These are phyloP conservation scores for Neosilurus mollespiculum DNA, from an alignment of 2,797 vertebrate genomes.

Conservation along the genomic window DNA sequence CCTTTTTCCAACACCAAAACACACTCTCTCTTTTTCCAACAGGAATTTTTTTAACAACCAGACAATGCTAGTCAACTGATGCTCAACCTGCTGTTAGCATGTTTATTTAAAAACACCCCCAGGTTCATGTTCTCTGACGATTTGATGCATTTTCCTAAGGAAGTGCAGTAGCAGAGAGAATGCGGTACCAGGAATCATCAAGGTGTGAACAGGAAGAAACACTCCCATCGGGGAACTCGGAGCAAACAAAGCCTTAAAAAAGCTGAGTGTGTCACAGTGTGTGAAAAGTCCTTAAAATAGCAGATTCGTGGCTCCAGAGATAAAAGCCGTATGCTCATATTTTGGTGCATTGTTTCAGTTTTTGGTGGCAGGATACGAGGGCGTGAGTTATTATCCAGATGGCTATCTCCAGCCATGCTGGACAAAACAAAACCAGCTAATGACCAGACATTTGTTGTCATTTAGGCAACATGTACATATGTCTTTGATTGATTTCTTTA, in stretches of 20 bases:
- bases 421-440: conserved; percentile 21
- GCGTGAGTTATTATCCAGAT: conserved; percentile 53
- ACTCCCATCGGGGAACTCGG: conserved; percentile 37
- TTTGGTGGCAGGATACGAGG: conserved; percentile 50
- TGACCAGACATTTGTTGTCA: neutral
- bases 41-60: neutral
- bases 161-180: conserved; percentile 45
- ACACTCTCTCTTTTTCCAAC: conserved; percentile 57
- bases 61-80: conserved; percentile 18
- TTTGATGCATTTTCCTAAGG: conserved; percentile 54
- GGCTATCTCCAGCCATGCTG: conserved; percentile 38
- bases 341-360: conserved; percentile 38
- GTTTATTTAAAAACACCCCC: conserved; percentile 35
- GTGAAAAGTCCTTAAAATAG: conserved; percentile 46
- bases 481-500: neutral
- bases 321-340: conserved; percentile 28
- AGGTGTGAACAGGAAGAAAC: conserved; percentile 38
- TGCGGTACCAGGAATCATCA: conserved; percentile 20
- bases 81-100: conserved; percentile 5
- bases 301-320: conserved; percentile 37
- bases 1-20: conserved; percentile 59
- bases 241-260: conserved; percentile 36
- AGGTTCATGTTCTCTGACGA: neutral
- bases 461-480: neutral
- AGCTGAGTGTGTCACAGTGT: conserved; percentile 29